Conservation (phyloP, 1,140 invertebrate genomes). For the Drosophila paulistorum region DNA sequence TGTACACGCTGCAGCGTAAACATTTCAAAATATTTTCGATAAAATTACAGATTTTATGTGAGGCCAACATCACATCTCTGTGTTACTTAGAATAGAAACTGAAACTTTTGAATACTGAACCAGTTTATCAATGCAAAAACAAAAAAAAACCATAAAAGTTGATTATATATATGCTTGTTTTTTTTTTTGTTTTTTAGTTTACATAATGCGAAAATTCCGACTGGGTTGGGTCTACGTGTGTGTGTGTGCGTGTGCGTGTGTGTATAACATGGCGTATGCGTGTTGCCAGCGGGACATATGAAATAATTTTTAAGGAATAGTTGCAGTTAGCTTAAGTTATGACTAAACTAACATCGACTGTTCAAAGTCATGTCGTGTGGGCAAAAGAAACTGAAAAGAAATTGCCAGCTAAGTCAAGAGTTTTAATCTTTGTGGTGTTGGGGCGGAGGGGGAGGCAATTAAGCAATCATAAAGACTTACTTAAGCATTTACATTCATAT, state of each 20-base stretch:
- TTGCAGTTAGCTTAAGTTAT: constrained; percentile 7
- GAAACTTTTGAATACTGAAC: constrained; percentile 38
- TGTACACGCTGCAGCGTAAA: constrained; percentile 45
- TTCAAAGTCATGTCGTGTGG: constrained; percentile 8
- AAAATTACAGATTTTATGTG: constrained; percentile 52
- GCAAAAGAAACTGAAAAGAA: neutral
- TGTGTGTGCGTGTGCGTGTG: constrained; percentile 16
- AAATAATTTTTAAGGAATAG: constrained; percentile 18
- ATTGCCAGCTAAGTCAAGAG: neutral
- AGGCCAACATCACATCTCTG: constrained; percentile 33
- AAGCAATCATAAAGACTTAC: neutral
- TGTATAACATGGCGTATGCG: constrained; percentile 65
- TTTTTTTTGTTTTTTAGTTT: constrained; percentile 32
- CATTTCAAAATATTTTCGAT: constrained; percentile 58
- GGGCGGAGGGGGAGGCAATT: neutral
- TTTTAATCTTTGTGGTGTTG: too few relatives aligned
- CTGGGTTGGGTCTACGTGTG: constrained; percentile 33
- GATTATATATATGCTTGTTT: constrained; percentile 20
- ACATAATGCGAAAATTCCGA: constrained; percentile 44
- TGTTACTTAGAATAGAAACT: constrained; percentile 9
- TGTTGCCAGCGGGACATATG: constrained; percentile 50
- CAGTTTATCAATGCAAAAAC: constrained; percentile 45
- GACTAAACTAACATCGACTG: constrained; percentile 5
- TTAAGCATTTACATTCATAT: neutral
- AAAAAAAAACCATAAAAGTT: constrained; percentile 29